Base-by-base conservation (phyloP, 2,888 invertebrate species). In the Epirrita christyi region DNA sequence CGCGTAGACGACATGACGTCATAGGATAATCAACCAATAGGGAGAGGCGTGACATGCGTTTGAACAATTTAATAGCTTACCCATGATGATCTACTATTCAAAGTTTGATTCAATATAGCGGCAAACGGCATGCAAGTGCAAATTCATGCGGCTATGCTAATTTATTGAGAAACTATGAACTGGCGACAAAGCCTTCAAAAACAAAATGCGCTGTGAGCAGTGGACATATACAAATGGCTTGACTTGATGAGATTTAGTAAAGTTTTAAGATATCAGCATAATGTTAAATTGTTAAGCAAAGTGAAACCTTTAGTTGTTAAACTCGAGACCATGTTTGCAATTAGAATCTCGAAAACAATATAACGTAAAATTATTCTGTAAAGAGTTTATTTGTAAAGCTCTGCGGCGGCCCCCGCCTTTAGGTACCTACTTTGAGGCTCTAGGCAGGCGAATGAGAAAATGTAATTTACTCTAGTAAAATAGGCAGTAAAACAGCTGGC, bases 1-100 rank as follows among this genome's bases (percentile, higher is more conserved):
- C 73, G 81, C 83, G 82, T 83, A 90, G 88, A 89, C 91, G 73
- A 73, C 66, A 72, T 87, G 88, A 88, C 88, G 90, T 89, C 86
- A 89, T 68, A 41, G 61, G 66, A 64, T 75, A 77, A 78, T 70
- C 78, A 66, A 85, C 85, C 88, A 88, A 88, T 85, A 85, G 80
- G 86, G 81, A 66, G 85, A 83, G 67, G 73, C 72, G 75, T 73
- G 71, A 43, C 38, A 50, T 51, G 45, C 43, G 58, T 60, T 42
- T 51, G 14, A 50, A 34, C 49, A 43, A 14, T 53, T 40, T 48
- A 48, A 15, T 41, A 44, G 37, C 41, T 38, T 13, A 28, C 54
- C 34, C 2, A 37, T 10, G 6, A 4, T 9, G 9, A n/a, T 4
- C 34, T n/a, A n/a, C n/a, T n/a, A n/a, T n/a, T n/a, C n/a, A n/a